A percentile compares a stretch with the other conserved stretches of the same genome.
Evolutionary conservation across 2,888 invertebrate genomes (phyloP).

Genomic region (Trissonchulus sp.): DNA sequence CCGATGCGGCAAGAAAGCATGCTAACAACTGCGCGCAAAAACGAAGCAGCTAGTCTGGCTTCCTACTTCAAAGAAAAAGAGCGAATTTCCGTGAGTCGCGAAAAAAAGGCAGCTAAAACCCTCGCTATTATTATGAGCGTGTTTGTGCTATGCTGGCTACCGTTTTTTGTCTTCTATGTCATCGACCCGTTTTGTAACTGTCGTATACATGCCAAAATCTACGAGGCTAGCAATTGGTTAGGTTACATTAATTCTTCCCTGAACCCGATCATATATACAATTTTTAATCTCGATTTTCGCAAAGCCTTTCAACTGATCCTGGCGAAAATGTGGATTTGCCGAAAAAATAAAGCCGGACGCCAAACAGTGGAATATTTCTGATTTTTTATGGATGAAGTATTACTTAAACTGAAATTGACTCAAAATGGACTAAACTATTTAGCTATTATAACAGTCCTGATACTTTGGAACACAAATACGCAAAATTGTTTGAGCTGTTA

Average conservation of each 20-base stretch:
- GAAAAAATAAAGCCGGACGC: not conserved
- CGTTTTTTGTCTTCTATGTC: conserved; percentile 51
- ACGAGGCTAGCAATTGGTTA: conserved; percentile 33
- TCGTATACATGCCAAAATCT: conserved; percentile 48
- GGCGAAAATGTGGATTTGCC: not conserved
- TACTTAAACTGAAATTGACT: too few relatives aligned
- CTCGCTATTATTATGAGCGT: conserved; percentile 52
- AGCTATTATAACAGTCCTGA: too few relatives aligned
- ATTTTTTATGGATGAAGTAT: not conserved
- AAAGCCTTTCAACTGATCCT: conserved; percentile 24
- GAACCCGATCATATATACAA: conserved; percentile 32
- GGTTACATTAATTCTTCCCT: conserved; percentile 38
- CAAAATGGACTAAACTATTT: too few relatives aligned
- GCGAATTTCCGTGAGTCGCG: conserved; percentile 51
- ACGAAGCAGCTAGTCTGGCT: conserved; percentile 4
- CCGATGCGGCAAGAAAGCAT: not conserved
- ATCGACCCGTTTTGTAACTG: conserved; percentile 52
- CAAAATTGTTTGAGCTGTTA: too few relatives aligned
- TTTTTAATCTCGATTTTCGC: conserved; percentile 32
- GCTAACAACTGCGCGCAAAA: not conserved
- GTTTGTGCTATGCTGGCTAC: conserved; percentile 38
- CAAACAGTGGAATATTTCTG: not conserved
- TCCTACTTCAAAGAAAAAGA: conserved; percentile 44
- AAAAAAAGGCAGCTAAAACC: conserved; percentile 52
- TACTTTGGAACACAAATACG: too few relatives aligned